Evolutionary conservation across 1,140 invertebrate genomes (phyloP).

Genomic region (Pissodes strobi): DNA sequence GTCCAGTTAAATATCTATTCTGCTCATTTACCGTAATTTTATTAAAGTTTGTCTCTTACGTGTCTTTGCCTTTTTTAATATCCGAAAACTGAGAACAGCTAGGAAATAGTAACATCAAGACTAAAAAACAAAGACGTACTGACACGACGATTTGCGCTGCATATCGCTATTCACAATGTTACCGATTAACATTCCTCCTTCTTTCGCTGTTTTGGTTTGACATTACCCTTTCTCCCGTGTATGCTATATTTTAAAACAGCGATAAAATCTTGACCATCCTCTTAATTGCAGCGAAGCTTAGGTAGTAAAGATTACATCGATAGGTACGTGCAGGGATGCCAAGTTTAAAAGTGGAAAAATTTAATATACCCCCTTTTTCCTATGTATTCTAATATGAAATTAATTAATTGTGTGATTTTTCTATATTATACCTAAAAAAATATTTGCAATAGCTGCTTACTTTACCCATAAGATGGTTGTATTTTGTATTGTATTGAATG

Average conservation of each 20-base stretch:
- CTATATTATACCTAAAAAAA: too few relatives aligned
- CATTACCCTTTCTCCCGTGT: neutral
- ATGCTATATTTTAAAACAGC: neutral
- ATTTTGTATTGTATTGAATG: too few relatives aligned
- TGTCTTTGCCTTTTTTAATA: neutral
- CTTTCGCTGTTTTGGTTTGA: neutral
- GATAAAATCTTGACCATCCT: neutral
- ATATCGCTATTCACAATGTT: neutral
- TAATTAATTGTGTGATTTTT: too few relatives aligned
- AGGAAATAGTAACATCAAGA: neutral
- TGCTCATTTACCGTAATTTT: slow-evolving; percentile 2
- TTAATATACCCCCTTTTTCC: neutral
- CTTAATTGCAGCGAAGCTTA: too few relatives aligned
- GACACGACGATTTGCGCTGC: too few relatives aligned
- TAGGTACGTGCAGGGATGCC: neutral
- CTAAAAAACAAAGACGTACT: too few relatives aligned
- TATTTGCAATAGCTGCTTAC: too few relatives aligned
- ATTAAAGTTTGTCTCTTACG: neutral
- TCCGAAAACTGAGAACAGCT: neutral
- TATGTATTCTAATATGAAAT: too few relatives aligned
- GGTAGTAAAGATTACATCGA: too few relatives aligned
- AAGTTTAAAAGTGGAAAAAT: neutral
- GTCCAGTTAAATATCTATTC: slow-evolving; percentile 1
- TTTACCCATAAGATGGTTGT: too few relatives aligned
- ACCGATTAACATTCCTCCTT: neutral